Percentiles rank a stretch among this genome's conserved stretches.
phyloP scores from a whole-genome alignment of 2,113 vertebrate species.

The Sardina pilchardus region DNA sequence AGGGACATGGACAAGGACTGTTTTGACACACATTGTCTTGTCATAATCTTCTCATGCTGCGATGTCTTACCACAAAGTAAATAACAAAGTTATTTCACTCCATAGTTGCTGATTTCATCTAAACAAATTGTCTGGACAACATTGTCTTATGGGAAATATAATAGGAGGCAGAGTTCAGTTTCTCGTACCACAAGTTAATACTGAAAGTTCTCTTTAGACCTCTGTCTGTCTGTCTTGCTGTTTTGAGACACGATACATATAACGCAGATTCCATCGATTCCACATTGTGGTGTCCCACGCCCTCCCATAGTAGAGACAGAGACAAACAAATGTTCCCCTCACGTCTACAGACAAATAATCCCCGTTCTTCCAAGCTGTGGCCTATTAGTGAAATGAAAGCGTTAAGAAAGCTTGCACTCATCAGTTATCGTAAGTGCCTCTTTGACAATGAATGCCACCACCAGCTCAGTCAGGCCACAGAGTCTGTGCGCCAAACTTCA shows the following conservation, averaged over 20 bases:
- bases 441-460: background rate
- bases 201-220: background rate
- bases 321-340: background rate
- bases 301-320: slow-evolving; percentile 13
- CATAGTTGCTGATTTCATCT: background rate
- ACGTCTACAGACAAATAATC: slow-evolving; percentile 21
- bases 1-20: too few species aligned
- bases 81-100: background rate
- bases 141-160: background rate
- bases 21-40: background rate
- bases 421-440: background rate
- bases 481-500: background rate
- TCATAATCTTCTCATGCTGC: background rate
- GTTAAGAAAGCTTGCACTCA: background rate
- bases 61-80: background rate
- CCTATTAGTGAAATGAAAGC: slow-evolving; percentile 22
- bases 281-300: background rate
- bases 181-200: background rate
- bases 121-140: too few species aligned
- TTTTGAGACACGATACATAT: background rate
- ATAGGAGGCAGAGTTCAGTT: background rate
- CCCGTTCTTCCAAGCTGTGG: background rate
- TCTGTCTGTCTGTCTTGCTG: background rate
- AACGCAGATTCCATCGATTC: background rate
- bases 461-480: background rate